phyloP scores from a whole-genome alignment of 2,113 vertebrate genomes.

The Hemicordylus capensis region DNA sequence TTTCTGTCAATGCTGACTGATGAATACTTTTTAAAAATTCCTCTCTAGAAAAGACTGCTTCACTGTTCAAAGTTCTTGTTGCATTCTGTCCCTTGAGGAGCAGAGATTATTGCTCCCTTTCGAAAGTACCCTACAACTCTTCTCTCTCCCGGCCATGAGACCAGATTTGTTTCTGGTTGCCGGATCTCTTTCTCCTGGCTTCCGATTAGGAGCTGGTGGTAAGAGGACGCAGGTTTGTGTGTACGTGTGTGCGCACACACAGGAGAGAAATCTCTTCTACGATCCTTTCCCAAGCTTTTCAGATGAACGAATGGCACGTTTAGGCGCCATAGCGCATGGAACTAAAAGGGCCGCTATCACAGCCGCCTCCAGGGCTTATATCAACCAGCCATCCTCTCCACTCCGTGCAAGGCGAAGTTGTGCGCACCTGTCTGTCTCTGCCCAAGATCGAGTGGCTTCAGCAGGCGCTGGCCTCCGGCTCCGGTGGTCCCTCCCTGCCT shows the following conservation, averaged over 20 bases:
- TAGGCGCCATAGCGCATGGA: not conserved
- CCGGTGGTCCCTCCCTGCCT: conserved; percentile 12
- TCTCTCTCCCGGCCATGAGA: not conserved
- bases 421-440: not conserved
- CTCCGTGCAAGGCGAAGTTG: not conserved
- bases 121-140: not conserved
- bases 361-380: not conserved
- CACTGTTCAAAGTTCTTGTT: not conserved
- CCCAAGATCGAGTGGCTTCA: not conserved
- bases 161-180: not conserved
- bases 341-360: not conserved
- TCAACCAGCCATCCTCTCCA: not conserved
- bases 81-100: not conserved
- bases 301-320: not conserved
- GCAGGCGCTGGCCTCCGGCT: conserved; percentile 48
- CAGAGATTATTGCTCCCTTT: not conserved
- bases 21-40: not conserved
- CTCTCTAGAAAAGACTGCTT: not conserved
- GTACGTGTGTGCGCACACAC: too few species aligned
- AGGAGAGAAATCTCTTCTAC: not conserved
- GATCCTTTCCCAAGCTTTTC: not conserved
- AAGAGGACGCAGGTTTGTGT: not conserved
- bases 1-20: too few species aligned
- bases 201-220: not conserved
- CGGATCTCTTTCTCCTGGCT: not conserved